Percentiles rank a stretch among this genome's conserved stretches.
Conservation (phyloP, 2,113 vertebrate species). For the Leptocoma aspasia region DNA sequence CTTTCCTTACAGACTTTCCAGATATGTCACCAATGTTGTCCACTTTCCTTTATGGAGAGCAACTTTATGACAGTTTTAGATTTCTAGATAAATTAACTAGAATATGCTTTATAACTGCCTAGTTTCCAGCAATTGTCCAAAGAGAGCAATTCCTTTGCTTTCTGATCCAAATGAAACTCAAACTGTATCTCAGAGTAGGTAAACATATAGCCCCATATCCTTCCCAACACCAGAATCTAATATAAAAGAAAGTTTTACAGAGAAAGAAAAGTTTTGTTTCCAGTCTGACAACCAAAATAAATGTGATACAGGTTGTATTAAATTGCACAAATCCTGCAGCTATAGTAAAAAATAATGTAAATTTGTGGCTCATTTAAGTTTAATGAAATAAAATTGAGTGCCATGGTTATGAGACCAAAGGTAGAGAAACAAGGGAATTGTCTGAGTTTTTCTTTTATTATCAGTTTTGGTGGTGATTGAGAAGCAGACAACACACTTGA, state of each 20-base stretch:
- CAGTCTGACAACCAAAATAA: background rate
- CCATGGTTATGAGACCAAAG: background rate
- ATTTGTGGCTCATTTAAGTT: accelerated
- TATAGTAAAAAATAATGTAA: background rate
- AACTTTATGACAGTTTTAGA: background rate
- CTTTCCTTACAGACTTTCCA: background rate
- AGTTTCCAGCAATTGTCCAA: background rate
- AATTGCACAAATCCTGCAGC: background rate
- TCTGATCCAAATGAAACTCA: background rate
- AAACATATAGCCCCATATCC: background rate
- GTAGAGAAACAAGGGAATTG: accelerated
- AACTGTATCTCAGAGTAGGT: background rate
- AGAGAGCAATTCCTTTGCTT: background rate
- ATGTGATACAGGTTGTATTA: background rate
- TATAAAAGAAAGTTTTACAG: background rate
- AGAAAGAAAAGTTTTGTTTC: background rate
- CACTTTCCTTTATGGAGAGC: background rate
- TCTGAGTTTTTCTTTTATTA: background rate
- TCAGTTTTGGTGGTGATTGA: background rate
- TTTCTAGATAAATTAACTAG: background rate
- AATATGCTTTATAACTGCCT: background rate
- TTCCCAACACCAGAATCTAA: background rate
- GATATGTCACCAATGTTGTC: background rate
- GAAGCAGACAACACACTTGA: background rate
- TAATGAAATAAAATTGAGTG: background rate